Conservation (phyloP, 2,113 vertebrate genomes). For the Ciconia boyciana region DNA sequence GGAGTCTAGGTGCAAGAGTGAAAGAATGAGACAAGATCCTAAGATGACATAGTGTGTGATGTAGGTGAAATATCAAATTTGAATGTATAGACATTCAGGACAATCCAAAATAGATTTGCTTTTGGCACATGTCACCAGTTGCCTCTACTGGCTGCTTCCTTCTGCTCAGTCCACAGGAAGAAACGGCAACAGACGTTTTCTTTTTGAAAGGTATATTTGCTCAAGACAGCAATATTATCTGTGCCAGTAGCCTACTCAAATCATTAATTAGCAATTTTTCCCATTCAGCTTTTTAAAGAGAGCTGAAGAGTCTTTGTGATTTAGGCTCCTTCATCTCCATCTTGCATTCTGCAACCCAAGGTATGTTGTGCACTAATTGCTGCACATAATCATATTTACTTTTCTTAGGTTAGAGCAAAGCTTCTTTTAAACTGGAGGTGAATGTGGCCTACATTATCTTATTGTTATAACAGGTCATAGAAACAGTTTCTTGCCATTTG, state of each 20-base stretch:
- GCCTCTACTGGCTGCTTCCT: not conserved
- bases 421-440: not conserved
- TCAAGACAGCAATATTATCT: not conserved
- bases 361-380: not conserved
- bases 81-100: not conserved
- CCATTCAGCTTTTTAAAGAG: not conserved
- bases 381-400: not conserved
- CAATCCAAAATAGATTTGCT: not conserved
- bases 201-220: not conserved
- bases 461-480: not conserved
- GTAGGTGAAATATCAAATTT: not conserved
- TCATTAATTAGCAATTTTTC: not conserved
- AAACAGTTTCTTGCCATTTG: slow-evolving; percentile 1
- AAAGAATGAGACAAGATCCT: not conserved
- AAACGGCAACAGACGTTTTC: not conserved
- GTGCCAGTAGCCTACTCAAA: not conserved
- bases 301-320: not conserved
- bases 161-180: not conserved
- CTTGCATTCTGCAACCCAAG: not conserved
- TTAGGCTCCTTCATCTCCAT: not conserved
- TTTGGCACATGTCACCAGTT: not conserved
- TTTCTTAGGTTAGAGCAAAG: not conserved
- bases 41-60: not conserved
- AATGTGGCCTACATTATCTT: not conserved
- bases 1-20: not conserved